Conservation (phyloP, 2,797 vertebrate genomes). For the Paguma larvata region DNA sequence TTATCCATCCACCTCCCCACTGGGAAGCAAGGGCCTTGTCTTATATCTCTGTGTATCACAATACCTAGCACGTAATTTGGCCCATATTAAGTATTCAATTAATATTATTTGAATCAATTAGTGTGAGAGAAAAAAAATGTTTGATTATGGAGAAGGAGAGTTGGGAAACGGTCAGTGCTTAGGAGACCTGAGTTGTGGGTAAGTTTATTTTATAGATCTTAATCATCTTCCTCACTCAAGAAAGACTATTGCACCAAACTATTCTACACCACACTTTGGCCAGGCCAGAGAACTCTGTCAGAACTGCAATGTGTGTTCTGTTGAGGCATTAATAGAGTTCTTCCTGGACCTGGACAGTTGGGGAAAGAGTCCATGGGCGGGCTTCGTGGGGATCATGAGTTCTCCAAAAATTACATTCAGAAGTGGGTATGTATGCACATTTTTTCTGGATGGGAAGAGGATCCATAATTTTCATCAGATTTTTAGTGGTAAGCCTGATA, state of each 20-base stretch:
- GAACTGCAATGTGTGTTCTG: neutral
- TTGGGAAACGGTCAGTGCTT: neutral
- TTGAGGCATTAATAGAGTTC: neutral
- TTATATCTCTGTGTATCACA: neutral
- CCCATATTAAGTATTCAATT: neutral
- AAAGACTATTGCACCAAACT: neutral
- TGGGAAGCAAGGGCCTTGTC: neutral
- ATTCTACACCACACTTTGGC: neutral
- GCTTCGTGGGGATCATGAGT: neutral
- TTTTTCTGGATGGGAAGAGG: neutral
- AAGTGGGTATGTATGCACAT: neutral
- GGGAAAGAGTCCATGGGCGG: neutral
- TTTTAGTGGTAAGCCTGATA: neutral
- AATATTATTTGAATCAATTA: neutral
- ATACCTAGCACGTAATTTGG: neutral
- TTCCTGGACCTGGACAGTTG: neutral
- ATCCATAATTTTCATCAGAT: neutral
- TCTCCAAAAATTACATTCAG: neutral
- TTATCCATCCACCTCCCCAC: neutral
- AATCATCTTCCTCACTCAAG: neutral
- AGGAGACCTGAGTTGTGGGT: neutral
- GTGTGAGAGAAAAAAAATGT: neutral
- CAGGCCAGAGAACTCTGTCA: neutral
- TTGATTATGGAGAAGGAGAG: rapidly evolving
- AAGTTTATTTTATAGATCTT: neutral